Percentiles rank a stretch among this genome's conserved stretches.
Conservation (phyloP, 2,797 vertebrate genomes). For the Spinus pinus region DNA sequence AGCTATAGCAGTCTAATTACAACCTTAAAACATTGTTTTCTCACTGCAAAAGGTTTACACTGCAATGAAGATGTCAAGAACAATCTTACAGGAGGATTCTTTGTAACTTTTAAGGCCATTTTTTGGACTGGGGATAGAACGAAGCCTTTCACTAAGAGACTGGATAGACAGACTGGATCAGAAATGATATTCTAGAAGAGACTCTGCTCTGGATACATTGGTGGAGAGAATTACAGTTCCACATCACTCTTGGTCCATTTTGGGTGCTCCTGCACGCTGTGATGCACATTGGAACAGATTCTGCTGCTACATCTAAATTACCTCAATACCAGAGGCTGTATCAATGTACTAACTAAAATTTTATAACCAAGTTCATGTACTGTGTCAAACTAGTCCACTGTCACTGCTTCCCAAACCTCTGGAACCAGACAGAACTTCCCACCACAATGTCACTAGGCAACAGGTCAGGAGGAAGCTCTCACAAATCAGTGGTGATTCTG, state of each 20-base stretch:
- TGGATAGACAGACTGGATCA: not conserved
- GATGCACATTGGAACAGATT: not conserved
- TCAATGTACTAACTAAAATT: not conserved
- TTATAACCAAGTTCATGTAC: not conserved
- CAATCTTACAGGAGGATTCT: not conserved
- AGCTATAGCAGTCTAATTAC: not conserved
- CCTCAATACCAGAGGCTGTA: not conserved
- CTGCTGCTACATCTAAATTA: not conserved
- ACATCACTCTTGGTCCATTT: fast-evolving
- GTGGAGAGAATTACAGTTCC: not conserved
- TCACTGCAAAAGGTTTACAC: not conserved
- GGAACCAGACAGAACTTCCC: not conserved
- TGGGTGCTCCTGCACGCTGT: not conserved
- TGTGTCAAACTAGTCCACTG: not conserved
- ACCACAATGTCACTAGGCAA: not conserved
- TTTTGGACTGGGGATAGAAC: not conserved
- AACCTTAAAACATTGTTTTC: not conserved
- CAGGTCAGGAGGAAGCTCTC: not conserved
- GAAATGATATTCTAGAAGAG: not conserved
- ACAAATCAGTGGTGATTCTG: not conserved
- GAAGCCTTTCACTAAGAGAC: not conserved
- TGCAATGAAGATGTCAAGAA: not conserved
- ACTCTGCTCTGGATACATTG: not conserved
- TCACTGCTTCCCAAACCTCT: not conserved
- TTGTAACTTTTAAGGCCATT: not conserved